phyloP scores from a whole-genome alignment of 2,888 invertebrate species.

The Mechanitis mazaeus region DNA sequence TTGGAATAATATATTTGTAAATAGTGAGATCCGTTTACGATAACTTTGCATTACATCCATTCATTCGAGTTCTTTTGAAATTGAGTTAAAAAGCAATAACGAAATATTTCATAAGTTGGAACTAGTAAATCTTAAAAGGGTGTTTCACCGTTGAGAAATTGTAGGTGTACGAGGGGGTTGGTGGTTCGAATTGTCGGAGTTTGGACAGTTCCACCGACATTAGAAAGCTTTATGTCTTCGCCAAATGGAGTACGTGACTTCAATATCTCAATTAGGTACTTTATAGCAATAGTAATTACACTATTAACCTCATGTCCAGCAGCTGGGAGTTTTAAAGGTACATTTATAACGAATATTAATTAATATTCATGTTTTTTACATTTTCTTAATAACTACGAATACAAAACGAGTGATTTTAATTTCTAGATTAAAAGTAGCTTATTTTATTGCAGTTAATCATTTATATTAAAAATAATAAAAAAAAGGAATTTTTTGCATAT shows the following conservation, averaged over 20 bases:
- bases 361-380: too few relatives aligned
- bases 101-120: slow-evolving; percentile 10
- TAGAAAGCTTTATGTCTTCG: slow-evolving; percentile 60
- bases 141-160: slow-evolving; percentile 21
- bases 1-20: too few relatives aligned
- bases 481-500: too few relatives aligned
- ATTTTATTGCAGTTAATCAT: too few relatives aligned
- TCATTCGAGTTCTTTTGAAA: too few relatives aligned
- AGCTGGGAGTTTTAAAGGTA: not conserved
- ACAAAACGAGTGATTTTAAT: too few relatives aligned
- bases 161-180: slow-evolving; percentile 26
- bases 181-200: slow-evolving; percentile 55
- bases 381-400: too few relatives aligned
- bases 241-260: slow-evolving; percentile 61
- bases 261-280: slow-evolving; percentile 47
- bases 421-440: too few relatives aligned
- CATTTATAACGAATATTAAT: too few relatives aligned
- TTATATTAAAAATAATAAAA: too few relatives aligned
- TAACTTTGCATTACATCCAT: too few relatives aligned
- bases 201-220: slow-evolving; percentile 61
- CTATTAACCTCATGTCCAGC: slow-evolving; percentile 15
- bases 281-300: slow-evolving; percentile 36
- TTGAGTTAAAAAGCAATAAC: not conserved
- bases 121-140: slow-evolving; percentile 14
- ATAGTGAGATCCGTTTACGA: too few relatives aligned